Percentiles rank a stretch among this genome's conserved stretches.
Evolutionary conservation across 2,888 invertebrate genomes (phyloP).

Genomic region (Pollenia angustigena): DNA sequence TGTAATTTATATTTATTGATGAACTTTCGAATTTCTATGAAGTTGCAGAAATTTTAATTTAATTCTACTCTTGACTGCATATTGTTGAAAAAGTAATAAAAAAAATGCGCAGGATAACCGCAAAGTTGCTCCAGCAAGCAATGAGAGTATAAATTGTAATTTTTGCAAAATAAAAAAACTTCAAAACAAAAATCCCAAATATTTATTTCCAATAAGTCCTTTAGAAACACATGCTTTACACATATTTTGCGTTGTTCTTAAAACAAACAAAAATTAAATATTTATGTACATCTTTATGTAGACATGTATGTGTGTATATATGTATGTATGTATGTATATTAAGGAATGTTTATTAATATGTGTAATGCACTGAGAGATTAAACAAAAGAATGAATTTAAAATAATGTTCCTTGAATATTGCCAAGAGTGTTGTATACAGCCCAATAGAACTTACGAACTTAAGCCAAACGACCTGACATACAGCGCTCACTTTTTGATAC

Average conservation of each 20-base stretch:
- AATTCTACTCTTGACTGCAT: conserved; percentile 49
- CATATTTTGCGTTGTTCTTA: not conserved
- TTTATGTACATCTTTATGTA: not conserved
- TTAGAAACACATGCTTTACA: not conserved
- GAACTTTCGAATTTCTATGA: not conserved
- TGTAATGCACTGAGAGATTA: no score
- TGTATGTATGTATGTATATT: no score
- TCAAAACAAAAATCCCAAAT: not conserved
- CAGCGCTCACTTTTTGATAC: no score
- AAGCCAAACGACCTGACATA: no score
- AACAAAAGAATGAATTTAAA: no score
- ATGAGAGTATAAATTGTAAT: not conserved
- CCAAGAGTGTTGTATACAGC: no score
- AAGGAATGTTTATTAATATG: no score
- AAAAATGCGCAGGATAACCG: not conserved
- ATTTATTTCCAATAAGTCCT: not conserved
- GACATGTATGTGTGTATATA: no score
- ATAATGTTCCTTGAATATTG: no score
- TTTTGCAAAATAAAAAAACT: no score
- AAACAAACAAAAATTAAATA: not conserved
- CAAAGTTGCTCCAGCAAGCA: not conserved
- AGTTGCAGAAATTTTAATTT: conserved; percentile 47
- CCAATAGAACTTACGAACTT: no score
- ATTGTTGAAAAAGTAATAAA: conserved; percentile 7
- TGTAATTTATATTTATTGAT: no score